phyloP scores from a whole-genome alignment of 2,797 vertebrate genomes.

The Jordanella pulchra region DNA sequence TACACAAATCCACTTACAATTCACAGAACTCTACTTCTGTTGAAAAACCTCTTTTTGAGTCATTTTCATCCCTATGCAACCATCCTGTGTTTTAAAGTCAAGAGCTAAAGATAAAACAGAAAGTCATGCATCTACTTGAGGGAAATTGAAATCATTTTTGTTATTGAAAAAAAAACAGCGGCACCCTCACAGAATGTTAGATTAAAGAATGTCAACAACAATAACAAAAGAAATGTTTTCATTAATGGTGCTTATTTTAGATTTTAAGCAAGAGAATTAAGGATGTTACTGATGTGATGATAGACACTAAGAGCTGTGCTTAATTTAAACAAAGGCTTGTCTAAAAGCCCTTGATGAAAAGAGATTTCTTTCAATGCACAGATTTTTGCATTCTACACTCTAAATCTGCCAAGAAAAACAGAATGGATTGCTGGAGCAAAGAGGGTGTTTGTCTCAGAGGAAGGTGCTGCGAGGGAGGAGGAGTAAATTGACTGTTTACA shows the following conservation, averaged over 20 bases:
- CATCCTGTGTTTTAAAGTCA: slow-evolving; percentile 19
- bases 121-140: slow-evolving; percentile 4
- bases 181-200: slow-evolving; percentile 7
- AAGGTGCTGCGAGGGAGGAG: slow-evolving; percentile 51
- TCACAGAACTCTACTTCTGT: slow-evolving; percentile 53
- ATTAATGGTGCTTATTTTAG: slow-evolving; percentile 13
- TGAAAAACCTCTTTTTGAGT: slow-evolving; percentile 28
- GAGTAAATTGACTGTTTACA: slow-evolving; percentile 67
- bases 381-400: slow-evolving; percentile 34
- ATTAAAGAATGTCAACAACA: background rate
- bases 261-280: slow-evolving; percentile 15
- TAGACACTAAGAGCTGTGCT: slow-evolving; percentile 8
- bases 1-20: slow-evolving; percentile 67
- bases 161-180: slow-evolving; percentile 10
- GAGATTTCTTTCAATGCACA: slow-evolving; percentile 38
- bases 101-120: background rate
- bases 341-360: slow-evolving; percentile 41
- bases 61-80: slow-evolving; percentile 47
- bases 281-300: slow-evolving; percentile 27
- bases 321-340: slow-evolving; percentile 37
- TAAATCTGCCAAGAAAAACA: slow-evolving; percentile 44
- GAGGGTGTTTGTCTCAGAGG: slow-evolving; percentile 51
- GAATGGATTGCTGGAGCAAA: slow-evolving; percentile 31
- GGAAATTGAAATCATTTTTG: slow-evolving; percentile 21
- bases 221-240: background rate